Conservation (phyloP, 1,140 invertebrate species). For the Leptonema lineaticorne region DNA sequence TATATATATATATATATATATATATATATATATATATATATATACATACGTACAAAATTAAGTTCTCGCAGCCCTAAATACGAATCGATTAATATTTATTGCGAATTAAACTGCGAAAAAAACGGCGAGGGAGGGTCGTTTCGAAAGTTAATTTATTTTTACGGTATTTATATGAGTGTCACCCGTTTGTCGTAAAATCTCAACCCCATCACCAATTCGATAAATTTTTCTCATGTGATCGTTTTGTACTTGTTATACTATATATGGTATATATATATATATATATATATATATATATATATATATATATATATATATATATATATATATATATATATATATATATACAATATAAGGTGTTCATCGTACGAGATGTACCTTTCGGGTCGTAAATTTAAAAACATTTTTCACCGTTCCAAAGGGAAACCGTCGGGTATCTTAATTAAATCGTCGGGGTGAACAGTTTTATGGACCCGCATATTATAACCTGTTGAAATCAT, state of each 20-base stretch:
- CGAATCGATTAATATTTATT: too few relatives aligned
- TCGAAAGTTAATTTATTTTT: background rate
- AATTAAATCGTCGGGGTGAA: constrained; percentile 29
- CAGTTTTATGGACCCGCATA: constrained; percentile 8
- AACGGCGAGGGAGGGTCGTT: too few relatives aligned
- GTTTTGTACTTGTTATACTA: too few relatives aligned
- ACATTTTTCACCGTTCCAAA: constrained; percentile 17
- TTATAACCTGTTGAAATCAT: constrained; percentile 26
- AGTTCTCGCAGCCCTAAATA: too few relatives aligned
- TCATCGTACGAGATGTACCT: background rate
- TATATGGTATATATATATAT: too few relatives aligned
- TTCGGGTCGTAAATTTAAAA: constrained; percentile 17
- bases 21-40: too few relatives aligned
- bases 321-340: too few relatives aligned
- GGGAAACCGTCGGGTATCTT: constrained; percentile 27
- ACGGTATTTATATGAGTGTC: background rate
- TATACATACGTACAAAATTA: too few relatives aligned
- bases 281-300: too few relatives aligned
- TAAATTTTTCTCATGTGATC: constrained; percentile 1
- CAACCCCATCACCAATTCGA: background rate
- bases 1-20: too few relatives aligned
- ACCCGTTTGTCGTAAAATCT: background rate
- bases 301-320: too few relatives aligned
- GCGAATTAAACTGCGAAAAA: too few relatives aligned
- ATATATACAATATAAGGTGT: background rate